These are phyloP conservation scores for Pelobates fuscus DNA, from an alignment of 2,113 vertebrate species.

Conservation along the genomic window DNA sequence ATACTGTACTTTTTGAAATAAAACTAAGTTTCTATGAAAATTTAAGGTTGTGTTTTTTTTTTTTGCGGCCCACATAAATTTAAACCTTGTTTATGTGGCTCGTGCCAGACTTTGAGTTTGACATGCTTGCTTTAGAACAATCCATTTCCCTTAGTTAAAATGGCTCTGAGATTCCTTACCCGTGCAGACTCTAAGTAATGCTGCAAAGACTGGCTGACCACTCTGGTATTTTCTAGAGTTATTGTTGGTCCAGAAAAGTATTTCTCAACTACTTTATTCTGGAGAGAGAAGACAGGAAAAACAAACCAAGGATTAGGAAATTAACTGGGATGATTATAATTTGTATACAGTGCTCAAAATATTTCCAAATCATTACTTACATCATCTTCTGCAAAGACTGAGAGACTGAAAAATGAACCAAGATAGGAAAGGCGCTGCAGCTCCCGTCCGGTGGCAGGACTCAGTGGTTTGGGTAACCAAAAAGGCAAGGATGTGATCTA, in stretches of 20 bases:
- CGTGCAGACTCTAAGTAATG: conserved; percentile 94
- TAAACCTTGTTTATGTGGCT: too few relatives aligned
- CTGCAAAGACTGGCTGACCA: conserved; percentile 95
- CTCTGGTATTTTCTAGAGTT: conserved; percentile 94
- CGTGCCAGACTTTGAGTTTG: too few relatives aligned
- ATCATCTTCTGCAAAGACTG: conserved; percentile 97
- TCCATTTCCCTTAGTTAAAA: too few relatives aligned
- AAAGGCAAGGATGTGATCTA: conserved; percentile 87
- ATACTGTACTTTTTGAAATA: too few relatives aligned
- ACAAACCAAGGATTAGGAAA: not conserved
- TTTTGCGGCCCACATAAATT: too few relatives aligned
- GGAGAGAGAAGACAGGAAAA: conserved; percentile 44
- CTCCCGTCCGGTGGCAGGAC: conserved; percentile 89
- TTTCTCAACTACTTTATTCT: conserved; percentile 95
- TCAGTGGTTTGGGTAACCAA: conserved; percentile 91
- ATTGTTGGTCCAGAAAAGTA: conserved; percentile 98
- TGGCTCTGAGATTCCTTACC: conserved; percentile 72
- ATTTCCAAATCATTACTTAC: conserved; percentile 69
- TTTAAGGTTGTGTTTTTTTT: too few relatives aligned
- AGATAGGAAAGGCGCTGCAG: conserved; percentile 92
- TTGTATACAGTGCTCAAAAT: not conserved
- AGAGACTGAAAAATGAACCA: conserved; percentile 93
- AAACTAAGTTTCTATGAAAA: too few relatives aligned
- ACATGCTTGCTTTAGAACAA: too few relatives aligned
- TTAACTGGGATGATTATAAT: not conserved